These are phyloP conservation scores for Adela reaumurella DNA, from an alignment of 2,888 invertebrate genomes.

Conservation along the genomic window DNA sequence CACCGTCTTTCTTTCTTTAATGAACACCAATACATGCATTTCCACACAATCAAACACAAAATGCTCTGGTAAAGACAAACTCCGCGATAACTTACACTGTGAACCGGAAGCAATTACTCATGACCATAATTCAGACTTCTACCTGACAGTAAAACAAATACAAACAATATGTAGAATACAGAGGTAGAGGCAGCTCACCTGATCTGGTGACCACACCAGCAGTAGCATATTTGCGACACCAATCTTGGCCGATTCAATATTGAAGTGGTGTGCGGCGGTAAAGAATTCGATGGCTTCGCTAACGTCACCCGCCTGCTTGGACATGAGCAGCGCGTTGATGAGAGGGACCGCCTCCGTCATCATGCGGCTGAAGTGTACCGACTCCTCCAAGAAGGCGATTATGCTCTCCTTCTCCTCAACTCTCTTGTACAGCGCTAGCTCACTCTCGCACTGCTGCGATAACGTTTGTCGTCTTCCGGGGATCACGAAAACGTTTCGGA, in stretches of 20 bases:
- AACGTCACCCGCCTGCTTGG: slow-evolving; percentile 73
- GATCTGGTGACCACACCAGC: slow-evolving; percentile 78
- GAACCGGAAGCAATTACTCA: too few relatives aligned
- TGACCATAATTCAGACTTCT: too few relatives aligned
- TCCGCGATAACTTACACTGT: too few relatives aligned
- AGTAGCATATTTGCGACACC: slow-evolving; percentile 76
- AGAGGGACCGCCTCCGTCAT: slow-evolving; percentile 46
- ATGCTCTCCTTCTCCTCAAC: slow-evolving; percentile 58
- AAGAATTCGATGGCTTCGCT: slow-evolving; percentile 88
- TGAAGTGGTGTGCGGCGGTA: slow-evolving; percentile 74
- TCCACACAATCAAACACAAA: too few relatives aligned
- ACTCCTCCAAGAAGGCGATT: slow-evolving; percentile 70
- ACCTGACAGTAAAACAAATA: too few relatives aligned
- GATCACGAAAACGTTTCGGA: slow-evolving; percentile 39
- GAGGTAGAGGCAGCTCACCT: slow-evolving; percentile 47
- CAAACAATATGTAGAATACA: too few relatives aligned
- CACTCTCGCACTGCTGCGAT: slow-evolving; percentile 40
- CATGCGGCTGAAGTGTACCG: slow-evolving; percentile 49
- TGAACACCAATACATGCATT: too few relatives aligned
- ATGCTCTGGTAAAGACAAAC: too few relatives aligned
- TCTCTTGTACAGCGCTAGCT: slow-evolving; percentile 45
- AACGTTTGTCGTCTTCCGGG: slow-evolving; percentile 29
- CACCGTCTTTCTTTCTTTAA: too few relatives aligned
- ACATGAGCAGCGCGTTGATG: slow-evolving; percentile 71
- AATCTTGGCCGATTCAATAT: slow-evolving; percentile 65